Conservation (phyloP, 2,888 invertebrate species). For the Spisula solida region DNA sequence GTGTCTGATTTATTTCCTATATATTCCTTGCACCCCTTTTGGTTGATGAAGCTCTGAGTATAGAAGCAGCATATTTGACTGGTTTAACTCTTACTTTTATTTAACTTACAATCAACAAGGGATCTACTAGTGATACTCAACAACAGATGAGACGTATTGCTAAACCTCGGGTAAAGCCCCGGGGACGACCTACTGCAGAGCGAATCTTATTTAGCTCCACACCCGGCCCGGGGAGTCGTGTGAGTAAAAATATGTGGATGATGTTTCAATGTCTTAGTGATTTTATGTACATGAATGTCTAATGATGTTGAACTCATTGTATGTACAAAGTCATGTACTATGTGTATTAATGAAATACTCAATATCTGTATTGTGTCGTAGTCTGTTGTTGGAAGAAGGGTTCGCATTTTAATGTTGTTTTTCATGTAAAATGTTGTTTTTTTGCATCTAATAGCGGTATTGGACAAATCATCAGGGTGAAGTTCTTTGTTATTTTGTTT, state of each 20-base stretch:
- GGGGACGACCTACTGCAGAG: slow-evolving; percentile 63
- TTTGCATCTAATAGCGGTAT: neutral
- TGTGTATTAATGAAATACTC: neutral
- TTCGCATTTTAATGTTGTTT: slow-evolving; percentile 10
- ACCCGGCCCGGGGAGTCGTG: slow-evolving; percentile 61
- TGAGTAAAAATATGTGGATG: slow-evolving; percentile 57
- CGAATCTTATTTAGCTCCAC: slow-evolving; percentile 71
- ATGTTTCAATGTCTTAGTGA: neutral
- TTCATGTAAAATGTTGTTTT: neutral
- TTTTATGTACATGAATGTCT: neutral
- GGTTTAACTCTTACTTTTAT: neutral
- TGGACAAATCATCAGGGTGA: neutral
- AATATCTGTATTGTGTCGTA: neutral
- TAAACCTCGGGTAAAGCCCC: slow-evolving; percentile 55
- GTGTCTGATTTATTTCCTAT: no score
- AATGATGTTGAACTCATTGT: neutral
- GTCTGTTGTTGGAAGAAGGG: neutral
- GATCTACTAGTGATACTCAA: slow-evolving; percentile 57
- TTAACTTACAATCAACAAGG: slow-evolving; percentile 27
- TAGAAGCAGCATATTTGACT: no score
- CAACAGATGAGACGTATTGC: slow-evolving; percentile 69
- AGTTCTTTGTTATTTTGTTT: neutral
- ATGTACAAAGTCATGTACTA: neutral
- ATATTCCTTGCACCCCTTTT: no score
- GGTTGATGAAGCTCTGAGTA: no score